phyloP scores from a whole-genome alignment of 2,888 invertebrate genomes.

The Drosophila anceps region DNA sequence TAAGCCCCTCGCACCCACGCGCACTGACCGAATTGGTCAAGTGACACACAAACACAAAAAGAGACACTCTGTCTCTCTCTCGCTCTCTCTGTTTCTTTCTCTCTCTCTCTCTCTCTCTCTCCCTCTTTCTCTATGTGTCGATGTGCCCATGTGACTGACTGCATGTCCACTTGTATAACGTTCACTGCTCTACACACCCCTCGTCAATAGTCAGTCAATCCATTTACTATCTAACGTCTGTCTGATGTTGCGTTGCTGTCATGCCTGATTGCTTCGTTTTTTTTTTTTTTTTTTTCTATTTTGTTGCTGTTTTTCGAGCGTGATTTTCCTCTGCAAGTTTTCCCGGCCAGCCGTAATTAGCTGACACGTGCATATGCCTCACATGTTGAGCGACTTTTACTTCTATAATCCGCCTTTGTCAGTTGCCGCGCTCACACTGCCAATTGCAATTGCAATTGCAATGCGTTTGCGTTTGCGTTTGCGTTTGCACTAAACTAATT shows the following conservation, averaged over 20 bases:
- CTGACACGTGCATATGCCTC: slow-evolving; percentile 38
- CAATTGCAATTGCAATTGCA: neutral
- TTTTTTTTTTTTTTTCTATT: neutral
- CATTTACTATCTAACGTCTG: slow-evolving; percentile 16
- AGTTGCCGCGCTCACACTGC: neutral
- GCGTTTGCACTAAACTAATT: too few relatives aligned
- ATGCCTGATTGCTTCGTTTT: slow-evolving; percentile 44
- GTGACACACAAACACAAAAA: slow-evolving; percentile 43
- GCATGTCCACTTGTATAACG: slow-evolving; percentile 39
- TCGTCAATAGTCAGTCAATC: slow-evolving; percentile 18
- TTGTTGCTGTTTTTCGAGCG: slow-evolving; percentile 39
- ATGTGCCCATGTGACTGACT: slow-evolving; percentile 41
- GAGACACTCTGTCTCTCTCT: neutral
- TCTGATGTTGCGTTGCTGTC: slow-evolving; percentile 34
- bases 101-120: neutral
- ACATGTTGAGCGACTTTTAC: slow-evolving; percentile 23
- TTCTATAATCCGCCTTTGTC: slow-evolving; percentile 9
- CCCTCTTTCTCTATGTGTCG: neutral
- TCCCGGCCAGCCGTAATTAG: slow-evolving; percentile 24
- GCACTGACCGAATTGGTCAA: slow-evolving; percentile 52
- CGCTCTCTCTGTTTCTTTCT: neutral
- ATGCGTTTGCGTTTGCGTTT: too few relatives aligned
- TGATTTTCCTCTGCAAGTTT: slow-evolving; percentile 34
- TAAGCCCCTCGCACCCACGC: slow-evolving; percentile 35
- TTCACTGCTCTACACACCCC: neutral